Evolutionary conservation across 2,797 vertebrate genomes (phyloP).

Genomic region (Syngnathus acus): DNA sequence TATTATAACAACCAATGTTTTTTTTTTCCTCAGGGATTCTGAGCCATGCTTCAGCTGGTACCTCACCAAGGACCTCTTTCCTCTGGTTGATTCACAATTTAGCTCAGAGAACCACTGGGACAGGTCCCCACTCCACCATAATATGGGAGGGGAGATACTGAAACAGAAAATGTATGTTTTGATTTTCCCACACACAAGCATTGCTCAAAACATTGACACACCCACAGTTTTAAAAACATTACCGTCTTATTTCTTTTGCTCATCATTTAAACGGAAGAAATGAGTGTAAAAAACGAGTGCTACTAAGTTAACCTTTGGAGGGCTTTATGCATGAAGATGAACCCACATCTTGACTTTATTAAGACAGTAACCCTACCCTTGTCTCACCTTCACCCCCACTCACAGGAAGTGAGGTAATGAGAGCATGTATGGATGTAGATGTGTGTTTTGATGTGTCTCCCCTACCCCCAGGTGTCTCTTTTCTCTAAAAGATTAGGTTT

Average conservation of each 20-base stretch:
- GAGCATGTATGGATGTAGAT: conserved; percentile 10
- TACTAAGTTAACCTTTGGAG: background rate
- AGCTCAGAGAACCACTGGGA: background rate
- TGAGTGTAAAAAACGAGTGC: background rate
- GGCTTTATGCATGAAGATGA: background rate
- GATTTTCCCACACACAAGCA: background rate
- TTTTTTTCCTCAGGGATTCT: background rate
- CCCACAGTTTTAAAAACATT: background rate
- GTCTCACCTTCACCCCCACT: conserved; percentile 25
- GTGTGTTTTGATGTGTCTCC: conserved; percentile 43
- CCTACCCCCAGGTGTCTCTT: conserved; percentile 40
- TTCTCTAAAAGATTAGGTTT: conserved; percentile 54
- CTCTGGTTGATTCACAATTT: too few relatives aligned
- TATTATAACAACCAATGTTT: too few relatives aligned
- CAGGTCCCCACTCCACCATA: background rate
- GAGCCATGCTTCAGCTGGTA: background rate
- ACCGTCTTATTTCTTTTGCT: background rate
- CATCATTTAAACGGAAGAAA: background rate
- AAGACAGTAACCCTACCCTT: conserved; percentile 38
- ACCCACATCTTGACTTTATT: conserved; percentile 53
- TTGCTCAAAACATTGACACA: background rate
- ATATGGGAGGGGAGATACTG: background rate
- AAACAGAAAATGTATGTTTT: background rate
- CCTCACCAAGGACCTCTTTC: background rate
- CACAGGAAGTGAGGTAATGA: conserved; percentile 55